Percentiles rank a stretch among this genome's conserved stretches.
Evolutionary conservation across 1,140 invertebrate species (phyloP).

Genomic region (Potamilus streckersoni): DNA sequence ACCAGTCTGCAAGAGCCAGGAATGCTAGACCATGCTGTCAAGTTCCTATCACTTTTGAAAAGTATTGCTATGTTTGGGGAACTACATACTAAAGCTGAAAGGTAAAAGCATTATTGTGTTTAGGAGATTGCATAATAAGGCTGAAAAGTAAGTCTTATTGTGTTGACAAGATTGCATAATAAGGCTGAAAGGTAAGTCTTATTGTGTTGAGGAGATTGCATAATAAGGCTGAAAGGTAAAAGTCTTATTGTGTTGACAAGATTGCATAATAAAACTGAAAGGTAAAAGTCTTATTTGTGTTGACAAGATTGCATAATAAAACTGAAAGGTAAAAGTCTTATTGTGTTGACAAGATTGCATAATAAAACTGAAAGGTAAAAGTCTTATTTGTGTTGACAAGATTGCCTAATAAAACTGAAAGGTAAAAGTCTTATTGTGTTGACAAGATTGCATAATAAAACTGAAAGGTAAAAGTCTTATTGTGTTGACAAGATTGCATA

Average conservation of each 20-base stretch:
- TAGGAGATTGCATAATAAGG: conserved; percentile 10
- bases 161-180: conserved; percentile 14
- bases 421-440: conserved; percentile 1
- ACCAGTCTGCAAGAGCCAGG: background rate
- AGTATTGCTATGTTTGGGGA: conserved; percentile 23
- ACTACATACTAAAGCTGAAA: conserved; percentile 10
- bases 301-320: conserved; percentile 10
- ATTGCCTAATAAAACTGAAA: conserved; percentile 13
- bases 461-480: conserved; percentile 10
- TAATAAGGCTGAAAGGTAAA: conserved; percentile 7
- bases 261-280: conserved; percentile 10
- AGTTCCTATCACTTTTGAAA: conserved; percentile 15
- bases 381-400: too few relatives aligned
- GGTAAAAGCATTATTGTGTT: conserved; percentile 1
- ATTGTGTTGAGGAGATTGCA: conserved; percentile 17
- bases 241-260: conserved; percentile 13
- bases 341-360: too few relatives aligned
- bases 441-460: conserved; percentile 3
- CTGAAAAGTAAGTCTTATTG: conserved; percentile 10
- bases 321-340: conserved; percentile 12
- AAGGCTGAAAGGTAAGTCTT: conserved; percentile 13
- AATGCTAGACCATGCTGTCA: conserved; percentile 16
- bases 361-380: conserved; percentile 17
- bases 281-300: too few relatives aligned
- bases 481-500: too few relatives aligned